A percentile compares a stretch with the other conserved stretches of the same genome.
phyloP scores from a whole-genome alignment of 2,888 invertebrate species.

The Rotaria macrura region DNA sequence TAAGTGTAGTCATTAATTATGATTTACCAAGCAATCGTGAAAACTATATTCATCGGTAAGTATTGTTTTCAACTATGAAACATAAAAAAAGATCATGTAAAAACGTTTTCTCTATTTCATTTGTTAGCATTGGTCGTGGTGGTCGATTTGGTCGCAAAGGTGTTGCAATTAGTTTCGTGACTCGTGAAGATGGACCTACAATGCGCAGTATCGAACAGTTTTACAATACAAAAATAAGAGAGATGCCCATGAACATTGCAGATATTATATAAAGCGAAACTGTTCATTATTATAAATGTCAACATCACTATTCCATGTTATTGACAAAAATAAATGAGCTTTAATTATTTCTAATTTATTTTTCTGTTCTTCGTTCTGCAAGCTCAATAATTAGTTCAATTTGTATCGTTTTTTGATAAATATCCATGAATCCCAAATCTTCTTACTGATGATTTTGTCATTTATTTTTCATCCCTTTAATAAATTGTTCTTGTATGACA shows the following conservation, averaged over 20 bases:
- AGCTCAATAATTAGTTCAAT: too few relatives aligned
- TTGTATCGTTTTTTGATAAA: too few relatives aligned
- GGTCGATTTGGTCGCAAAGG: constrained; percentile 99
- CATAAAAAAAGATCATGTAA: constrained; percentile 35
- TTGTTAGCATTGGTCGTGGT: constrained; percentile 81
- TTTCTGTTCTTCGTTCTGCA: too few relatives aligned
- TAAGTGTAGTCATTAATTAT: constrained; percentile 97
- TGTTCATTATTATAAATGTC: too few relatives aligned
- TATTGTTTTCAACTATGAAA: constrained; percentile 44
- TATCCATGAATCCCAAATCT: too few relatives aligned
- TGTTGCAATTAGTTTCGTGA: constrained; percentile 98
- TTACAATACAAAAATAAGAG: constrained; percentile 93
- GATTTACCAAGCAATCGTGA: too few relatives aligned
- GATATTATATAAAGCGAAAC: constrained; percentile 24
- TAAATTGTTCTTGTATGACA: too few relatives aligned
- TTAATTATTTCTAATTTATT: too few relatives aligned
- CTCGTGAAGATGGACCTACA: constrained; percentile 80
- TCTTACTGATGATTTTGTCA: too few relatives aligned
- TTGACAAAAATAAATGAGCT: too few relatives aligned
- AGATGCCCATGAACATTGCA: constrained; percentile 92
- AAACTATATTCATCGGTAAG: constrained; percentile 91
- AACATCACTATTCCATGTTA: too few relatives aligned
- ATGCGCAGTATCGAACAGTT: constrained; percentile 94
- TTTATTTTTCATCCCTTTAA: too few relatives aligned
- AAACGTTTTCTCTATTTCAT: neutral